phyloP scores from a whole-genome alignment of 2,888 invertebrate genomes.

The Cordilura impudica region DNA sequence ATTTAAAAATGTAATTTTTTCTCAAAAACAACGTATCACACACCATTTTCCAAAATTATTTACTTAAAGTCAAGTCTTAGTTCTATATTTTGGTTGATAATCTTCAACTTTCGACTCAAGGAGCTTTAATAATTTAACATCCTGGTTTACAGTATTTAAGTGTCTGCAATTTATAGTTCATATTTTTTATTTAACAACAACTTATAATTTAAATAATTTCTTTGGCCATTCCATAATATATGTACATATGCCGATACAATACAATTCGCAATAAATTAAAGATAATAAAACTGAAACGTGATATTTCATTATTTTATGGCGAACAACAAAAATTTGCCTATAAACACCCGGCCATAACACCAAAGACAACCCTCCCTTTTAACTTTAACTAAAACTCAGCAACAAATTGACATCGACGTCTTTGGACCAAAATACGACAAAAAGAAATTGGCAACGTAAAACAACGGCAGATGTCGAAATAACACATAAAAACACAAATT shows the following conservation, averaged over 20 bases:
- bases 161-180: too few relatives aligned
- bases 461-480: constrained; percentile 67
- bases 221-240: neutral
- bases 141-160: too few relatives aligned
- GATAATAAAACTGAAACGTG: constrained; percentile 74
- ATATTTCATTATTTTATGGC: constrained; percentile 69
- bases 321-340: constrained; percentile 71
- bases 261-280: constrained; percentile 70
- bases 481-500: constrained; percentile 67
- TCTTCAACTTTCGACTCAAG: too few relatives aligned
- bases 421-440: neutral
- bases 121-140: too few relatives aligned
- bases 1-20: too few relatives aligned
- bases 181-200: constrained; percentile 6
- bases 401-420: constrained; percentile 46
- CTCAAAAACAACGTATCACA: too few relatives aligned
- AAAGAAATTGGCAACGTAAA: constrained; percentile 5
- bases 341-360: constrained; percentile 19
- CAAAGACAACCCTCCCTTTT: neutral
- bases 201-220: constrained; percentile 46
- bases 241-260: too few relatives aligned
- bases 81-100: too few relatives aligned
- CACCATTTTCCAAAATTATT: too few relatives aligned
- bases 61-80: too few relatives aligned
- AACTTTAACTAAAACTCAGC: too few relatives aligned